Evolutionary conservation across 2,888 invertebrate species (phyloP).

Genomic region (Aporophyla lueneburgensis): DNA sequence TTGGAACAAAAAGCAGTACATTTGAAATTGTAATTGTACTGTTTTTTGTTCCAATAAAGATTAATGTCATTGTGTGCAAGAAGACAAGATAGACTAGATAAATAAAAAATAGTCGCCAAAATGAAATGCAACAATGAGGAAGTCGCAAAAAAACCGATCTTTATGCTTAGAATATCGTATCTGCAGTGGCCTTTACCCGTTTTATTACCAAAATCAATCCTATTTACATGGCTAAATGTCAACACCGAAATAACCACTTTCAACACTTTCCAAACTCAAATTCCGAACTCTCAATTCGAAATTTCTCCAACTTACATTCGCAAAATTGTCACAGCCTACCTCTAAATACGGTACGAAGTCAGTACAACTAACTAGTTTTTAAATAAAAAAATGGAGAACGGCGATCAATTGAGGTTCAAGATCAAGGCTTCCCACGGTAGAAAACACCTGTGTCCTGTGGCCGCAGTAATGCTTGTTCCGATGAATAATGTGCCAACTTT

Average conservation of each 20-base stretch:
- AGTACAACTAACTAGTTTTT: constrained; percentile 52
- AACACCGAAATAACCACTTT: neutral
- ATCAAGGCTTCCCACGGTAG: constrained; percentile 86
- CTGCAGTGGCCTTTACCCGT: neutral
- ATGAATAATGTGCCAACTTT: constrained; percentile 55
- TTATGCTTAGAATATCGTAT: neutral
- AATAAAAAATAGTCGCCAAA: neutral
- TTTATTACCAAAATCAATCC: neutral
- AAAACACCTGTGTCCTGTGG: constrained; percentile 84
- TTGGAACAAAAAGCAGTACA: too few relatives aligned
- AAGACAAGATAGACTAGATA: too few relatives aligned
- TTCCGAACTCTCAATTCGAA: neutral
- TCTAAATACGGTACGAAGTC: constrained; percentile 44
- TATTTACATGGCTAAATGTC: neutral
- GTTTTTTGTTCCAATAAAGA: too few relatives aligned
- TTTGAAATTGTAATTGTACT: too few relatives aligned
- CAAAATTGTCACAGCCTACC: neutral
- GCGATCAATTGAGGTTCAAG: constrained; percentile 77
- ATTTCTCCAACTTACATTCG: neutral
- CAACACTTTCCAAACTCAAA: neutral
- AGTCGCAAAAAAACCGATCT: neutral
- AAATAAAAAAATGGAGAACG: constrained; percentile 71
- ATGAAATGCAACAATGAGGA: neutral
- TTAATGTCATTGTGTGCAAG: too few relatives aligned
- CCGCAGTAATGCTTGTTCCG: constrained; percentile 44